A percentile compares a stretch with the other conserved stretches of the same genome.
phyloP scores from a whole-genome alignment of 2,888 invertebrate genomes.

The Glyphotaelius pellucidus region DNA sequence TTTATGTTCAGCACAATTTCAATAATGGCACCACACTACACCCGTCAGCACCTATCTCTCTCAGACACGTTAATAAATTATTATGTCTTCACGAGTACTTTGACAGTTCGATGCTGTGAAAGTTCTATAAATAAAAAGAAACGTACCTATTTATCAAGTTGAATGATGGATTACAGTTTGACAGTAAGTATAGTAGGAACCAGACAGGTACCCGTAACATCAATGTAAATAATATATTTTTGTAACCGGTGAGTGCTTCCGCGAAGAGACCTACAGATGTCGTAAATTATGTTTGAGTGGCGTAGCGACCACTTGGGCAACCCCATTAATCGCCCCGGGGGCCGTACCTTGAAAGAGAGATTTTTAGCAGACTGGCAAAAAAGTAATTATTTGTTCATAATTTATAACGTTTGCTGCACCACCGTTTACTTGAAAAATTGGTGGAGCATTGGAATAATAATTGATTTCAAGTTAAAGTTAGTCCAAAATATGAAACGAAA shows the following conservation, averaged over 20 bases:
- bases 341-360: neutral
- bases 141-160: neutral
- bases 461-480: too few relatives aligned
- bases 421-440: too few relatives aligned
- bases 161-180: neutral
- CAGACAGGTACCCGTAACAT: neutral
- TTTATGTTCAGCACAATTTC: neutral
- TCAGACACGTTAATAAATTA: neutral
- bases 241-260: neutral
- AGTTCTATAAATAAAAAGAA: neutral
- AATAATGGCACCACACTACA: neutral
- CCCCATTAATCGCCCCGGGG: neutral
- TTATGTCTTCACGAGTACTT: neutral
- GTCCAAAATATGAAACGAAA: too few relatives aligned
- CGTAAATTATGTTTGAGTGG: neutral
- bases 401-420: too few relatives aligned
- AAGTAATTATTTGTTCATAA: too few relatives aligned
- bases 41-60: neutral
- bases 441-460: too few relatives aligned
- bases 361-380: neutral
- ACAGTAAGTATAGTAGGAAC: neutral
- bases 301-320: neutral
- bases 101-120: conserved; percentile 2
- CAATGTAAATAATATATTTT: neutral
- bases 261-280: neutral